These are phyloP conservation scores for Achatina immaculata DNA, from an alignment of 1,140 invertebrate genomes.

Conservation along the genomic window DNA sequence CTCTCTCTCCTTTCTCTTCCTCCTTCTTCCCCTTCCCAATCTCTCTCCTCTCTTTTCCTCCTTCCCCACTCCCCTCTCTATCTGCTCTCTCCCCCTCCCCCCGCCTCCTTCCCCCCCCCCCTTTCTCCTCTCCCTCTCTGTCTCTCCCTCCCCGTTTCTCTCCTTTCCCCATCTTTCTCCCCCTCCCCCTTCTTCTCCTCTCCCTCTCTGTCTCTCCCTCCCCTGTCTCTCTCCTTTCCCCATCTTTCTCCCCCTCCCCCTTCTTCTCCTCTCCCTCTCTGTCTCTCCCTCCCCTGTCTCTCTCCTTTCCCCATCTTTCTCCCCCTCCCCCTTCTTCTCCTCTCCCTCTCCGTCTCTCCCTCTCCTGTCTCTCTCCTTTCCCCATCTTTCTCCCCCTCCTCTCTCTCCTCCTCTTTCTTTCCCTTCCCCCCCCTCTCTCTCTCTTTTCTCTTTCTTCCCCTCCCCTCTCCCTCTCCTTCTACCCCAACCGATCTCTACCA, in stretches of 20 bases:
- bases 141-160: background rate
- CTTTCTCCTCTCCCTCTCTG: too few species aligned
- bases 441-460: background rate
- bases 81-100: too few species aligned
- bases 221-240: background rate
- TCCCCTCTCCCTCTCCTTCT: background rate
- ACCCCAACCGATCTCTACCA: background rate
- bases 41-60: too few species aligned
- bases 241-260: background rate
- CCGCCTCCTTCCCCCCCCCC: too few species aligned
- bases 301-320: background rate
- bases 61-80: too few species aligned
- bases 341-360: conserved; percentile 5
- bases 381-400: background rate
- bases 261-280: background rate
- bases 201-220: too few species aligned
- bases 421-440: background rate
- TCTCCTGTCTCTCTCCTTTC: background rate
- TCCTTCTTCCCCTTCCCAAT: too few species aligned
- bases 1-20: too few species aligned
- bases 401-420: background rate
- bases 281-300: background rate
- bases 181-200: background rate
- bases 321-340: background rate
- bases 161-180: background rate